Evolutionary conservation across 1,140 invertebrate species (phyloP).

Genomic region (Panulirus ornatus): DNA sequence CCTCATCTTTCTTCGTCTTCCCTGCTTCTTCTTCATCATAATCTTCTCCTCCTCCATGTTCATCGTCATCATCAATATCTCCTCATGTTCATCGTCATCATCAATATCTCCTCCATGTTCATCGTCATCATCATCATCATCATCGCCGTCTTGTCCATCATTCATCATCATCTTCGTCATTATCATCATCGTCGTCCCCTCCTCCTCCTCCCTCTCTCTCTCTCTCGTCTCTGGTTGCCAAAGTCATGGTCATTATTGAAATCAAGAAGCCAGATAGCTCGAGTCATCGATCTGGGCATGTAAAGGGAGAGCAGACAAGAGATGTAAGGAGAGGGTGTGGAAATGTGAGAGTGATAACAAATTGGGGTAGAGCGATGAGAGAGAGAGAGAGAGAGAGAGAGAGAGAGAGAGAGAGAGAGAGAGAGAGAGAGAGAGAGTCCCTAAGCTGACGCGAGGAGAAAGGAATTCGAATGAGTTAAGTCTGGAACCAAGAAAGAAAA

Average conservation of each 20-base stretch:
- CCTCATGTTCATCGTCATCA: no score
- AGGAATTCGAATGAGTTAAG: neutral
- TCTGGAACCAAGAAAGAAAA: no score
- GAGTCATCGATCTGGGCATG: neutral
- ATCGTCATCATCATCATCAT: neutral
- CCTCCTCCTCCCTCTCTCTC: neutral
- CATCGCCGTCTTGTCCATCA: no score
- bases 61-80: neutral
- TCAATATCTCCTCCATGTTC: neutral
- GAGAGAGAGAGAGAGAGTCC: neutral
- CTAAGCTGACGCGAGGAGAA: neutral
- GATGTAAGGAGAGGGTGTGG: neutral
- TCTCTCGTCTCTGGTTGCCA: neutral
- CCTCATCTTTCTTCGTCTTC: neutral
- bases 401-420: neutral
- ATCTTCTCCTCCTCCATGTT: neutral
- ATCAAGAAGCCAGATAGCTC: neutral
- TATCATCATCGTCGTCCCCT: neutral
- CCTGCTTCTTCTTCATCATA: neutral
- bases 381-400: neutral
- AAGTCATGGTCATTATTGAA: neutral
- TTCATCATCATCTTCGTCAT: neutral
- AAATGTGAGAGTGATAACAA: neutral
- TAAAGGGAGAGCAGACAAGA: conserved; percentile 4
- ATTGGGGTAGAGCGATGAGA: neutral